Conservation (phyloP, 2,113 vertebrate species). For the Lagenorhynchus albirostris region DNA sequence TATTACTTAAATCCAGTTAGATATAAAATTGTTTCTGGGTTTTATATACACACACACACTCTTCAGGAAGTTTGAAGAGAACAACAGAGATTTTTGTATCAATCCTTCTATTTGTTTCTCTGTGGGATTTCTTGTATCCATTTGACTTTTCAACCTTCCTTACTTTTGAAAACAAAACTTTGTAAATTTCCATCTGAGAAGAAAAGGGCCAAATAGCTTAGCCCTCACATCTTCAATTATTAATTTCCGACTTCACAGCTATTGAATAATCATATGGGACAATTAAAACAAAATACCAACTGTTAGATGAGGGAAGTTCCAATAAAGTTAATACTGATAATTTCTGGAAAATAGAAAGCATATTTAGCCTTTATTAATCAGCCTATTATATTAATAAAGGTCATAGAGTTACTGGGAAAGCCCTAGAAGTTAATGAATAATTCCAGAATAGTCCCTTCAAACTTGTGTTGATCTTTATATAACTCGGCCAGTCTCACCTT, state of each 20-base stretch:
- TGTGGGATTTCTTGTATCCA: background rate
- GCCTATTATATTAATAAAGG: background rate
- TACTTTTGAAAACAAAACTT: background rate
- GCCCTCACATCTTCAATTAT: background rate
- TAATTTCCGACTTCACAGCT: background rate
- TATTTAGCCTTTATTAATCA: background rate
- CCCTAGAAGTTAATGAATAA: background rate
- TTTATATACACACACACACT: background rate
- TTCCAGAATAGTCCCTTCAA: background rate
- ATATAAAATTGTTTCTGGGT: no score
- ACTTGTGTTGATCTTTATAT: background rate
- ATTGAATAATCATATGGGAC: background rate
- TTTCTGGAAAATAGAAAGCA: background rate
- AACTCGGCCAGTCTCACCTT: background rate
- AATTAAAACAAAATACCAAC: background rate
- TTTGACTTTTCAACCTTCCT: background rate
- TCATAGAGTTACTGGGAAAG: background rate
- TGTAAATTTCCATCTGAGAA: background rate
- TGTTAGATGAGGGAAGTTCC: background rate
- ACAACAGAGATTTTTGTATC: constrained; percentile 60
- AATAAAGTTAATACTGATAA: background rate
- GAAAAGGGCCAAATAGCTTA: background rate
- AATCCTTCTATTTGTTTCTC: constrained; percentile 62
- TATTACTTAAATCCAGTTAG: no score
- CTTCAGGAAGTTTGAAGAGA: constrained; percentile 15